Evolutionary conservation across 2,797 vertebrate species (phyloP).

Genomic region (Heterohyrax brucei): DNA sequence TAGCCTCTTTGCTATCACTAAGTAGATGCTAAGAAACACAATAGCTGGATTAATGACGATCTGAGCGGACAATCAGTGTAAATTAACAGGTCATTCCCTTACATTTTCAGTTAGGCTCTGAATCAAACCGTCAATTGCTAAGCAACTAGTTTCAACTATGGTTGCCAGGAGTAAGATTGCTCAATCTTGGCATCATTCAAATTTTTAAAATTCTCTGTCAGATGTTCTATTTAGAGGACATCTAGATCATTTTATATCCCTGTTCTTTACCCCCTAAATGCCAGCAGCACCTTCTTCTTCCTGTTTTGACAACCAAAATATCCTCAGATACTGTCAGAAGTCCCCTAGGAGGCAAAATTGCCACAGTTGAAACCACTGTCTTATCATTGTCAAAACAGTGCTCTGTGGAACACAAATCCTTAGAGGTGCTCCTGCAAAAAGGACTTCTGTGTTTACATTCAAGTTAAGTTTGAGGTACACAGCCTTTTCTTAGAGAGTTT

Average conservation of each 20-base stretch:
- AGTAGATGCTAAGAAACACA: slow-evolving; percentile 12
- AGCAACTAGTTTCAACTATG: background rate
- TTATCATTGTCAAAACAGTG: slow-evolving; percentile 26
- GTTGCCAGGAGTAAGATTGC: slow-evolving; percentile 7
- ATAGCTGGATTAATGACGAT: slow-evolving; percentile 22
- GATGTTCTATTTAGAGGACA: background rate
- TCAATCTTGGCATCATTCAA: background rate
- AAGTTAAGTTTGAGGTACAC: slow-evolving; percentile 23
- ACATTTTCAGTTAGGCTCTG: background rate
- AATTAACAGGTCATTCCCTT: background rate
- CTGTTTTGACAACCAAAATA: background rate
- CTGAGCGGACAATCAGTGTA: background rate
- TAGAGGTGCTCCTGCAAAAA: background rate
- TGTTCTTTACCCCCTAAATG: background rate
- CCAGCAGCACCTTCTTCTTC: background rate
- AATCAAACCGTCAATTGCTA: background rate
- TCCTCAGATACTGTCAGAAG: slow-evolving; percentile 13
- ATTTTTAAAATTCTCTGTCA: background rate
- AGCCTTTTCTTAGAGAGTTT: slow-evolving; percentile 48
- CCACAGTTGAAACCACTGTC: background rate
- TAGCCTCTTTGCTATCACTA: slow-evolving; percentile 34
- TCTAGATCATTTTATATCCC: background rate
- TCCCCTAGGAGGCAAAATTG: background rate
- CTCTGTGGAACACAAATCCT: slow-evolving; percentile 19
- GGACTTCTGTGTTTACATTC: background rate